phyloP scores from a whole-genome alignment of 2,113 vertebrate species.

The Chitala chitala region DNA sequence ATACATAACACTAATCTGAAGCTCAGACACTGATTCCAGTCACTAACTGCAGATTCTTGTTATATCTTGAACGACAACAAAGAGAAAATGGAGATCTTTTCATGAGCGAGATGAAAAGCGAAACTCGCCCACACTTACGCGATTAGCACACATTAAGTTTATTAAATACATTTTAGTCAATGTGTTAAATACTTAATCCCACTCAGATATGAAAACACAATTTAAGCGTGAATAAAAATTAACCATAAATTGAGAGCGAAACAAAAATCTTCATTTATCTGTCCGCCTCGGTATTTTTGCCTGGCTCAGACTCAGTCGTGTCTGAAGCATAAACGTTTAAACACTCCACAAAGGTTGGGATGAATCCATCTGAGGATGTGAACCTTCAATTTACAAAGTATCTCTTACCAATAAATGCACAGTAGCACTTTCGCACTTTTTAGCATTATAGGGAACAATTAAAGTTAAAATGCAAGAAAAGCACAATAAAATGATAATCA shows the following conservation, averaged over 20 bases:
- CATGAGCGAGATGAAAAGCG: not conserved
- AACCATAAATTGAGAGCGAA: not conserved
- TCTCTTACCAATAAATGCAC: not conserved
- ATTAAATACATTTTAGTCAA: slow-evolving; percentile 24
- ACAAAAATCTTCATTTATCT: slow-evolving; percentile 4
- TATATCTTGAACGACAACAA: not conserved
- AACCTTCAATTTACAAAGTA: too few species aligned
- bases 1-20: not conserved
- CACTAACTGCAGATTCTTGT: not conserved
- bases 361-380: not conserved
- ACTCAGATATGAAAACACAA: slow-evolving; percentile 9
- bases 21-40: not conserved
- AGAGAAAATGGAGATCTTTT: not conserved
- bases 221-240: not conserved
- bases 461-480: not conserved
- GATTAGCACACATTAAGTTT: slow-evolving; percentile 16
- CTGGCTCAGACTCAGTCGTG: not conserved
- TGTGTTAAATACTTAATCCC: slow-evolving; percentile 35
- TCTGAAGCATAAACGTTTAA: not conserved
- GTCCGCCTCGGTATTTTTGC: not conserved
- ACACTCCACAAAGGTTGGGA: not conserved
- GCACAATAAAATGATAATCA: not conserved
- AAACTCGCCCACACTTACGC: not conserved
- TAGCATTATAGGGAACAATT: not conserved
- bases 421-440: not conserved